phyloP scores from a whole-genome alignment of 37 sponge, comb jelly and placozoan species.

The Geodia barretti region DNA sequence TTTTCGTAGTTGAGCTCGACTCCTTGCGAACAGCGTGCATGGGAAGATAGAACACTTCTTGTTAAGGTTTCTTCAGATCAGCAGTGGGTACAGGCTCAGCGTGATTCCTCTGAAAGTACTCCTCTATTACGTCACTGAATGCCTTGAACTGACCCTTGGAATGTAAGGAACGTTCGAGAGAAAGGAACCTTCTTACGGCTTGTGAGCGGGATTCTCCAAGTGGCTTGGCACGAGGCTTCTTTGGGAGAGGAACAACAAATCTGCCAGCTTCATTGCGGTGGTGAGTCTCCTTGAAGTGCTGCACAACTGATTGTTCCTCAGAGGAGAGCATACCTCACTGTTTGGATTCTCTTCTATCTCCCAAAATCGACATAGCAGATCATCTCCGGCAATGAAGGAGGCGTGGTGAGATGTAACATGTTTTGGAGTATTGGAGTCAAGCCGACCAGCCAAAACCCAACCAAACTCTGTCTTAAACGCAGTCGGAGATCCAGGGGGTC shows the following conservation, averaged over 20 bases:
- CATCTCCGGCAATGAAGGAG: slow-evolving; percentile 15
- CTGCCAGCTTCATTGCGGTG: slow-evolving; percentile 9
- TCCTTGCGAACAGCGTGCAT: slow-evolving; percentile 45
- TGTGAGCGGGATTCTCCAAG: slow-evolving; percentile 54
- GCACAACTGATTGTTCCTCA: slow-evolving; percentile 17
- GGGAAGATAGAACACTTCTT: slow-evolving; percentile 25
- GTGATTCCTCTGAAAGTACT: slow-evolving; percentile 34
- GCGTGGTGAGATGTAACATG: too few relatives aligned
- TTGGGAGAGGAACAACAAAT: slow-evolving; percentile 37
- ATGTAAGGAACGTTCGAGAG: slow-evolving; percentile 36
- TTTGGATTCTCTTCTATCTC: slow-evolving; percentile 54
- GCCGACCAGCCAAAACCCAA: too few relatives aligned
- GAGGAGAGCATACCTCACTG: slow-evolving; percentile 15
- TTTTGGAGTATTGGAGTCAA: background rate
- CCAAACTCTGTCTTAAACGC: too few relatives aligned
- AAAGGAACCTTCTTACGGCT: slow-evolving; percentile 47
- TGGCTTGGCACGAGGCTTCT: background rate
- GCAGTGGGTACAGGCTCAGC: slow-evolving; percentile 39
- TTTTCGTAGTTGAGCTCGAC: slow-evolving; percentile 35
- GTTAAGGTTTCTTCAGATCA: slow-evolving; percentile 46
- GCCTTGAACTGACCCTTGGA: slow-evolving; percentile 27
- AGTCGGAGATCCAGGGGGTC: slow-evolving; percentile 5
- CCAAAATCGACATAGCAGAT: slow-evolving; percentile 39
- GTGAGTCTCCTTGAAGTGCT: slow-evolving; percentile 30
- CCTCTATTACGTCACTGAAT: slow-evolving; percentile 36